Conservation (phyloP, 2,113 vertebrate genomes). For the Vidua macroura region DNA sequence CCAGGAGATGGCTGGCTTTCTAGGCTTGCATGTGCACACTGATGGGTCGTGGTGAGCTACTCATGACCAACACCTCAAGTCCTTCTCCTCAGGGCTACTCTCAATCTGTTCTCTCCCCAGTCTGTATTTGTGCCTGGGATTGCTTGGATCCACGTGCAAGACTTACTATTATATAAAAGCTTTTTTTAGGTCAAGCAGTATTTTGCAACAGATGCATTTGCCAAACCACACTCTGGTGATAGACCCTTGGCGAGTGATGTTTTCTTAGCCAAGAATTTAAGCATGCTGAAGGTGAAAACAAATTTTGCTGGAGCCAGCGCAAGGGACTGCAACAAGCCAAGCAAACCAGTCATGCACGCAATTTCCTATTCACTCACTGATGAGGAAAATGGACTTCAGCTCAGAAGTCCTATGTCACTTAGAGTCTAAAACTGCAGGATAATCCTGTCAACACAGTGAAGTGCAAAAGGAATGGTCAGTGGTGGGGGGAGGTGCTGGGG, state of each 20-base stretch:
- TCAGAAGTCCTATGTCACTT: background rate
- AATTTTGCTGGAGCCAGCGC: background rate
- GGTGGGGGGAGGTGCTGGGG: background rate
- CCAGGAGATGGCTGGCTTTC: background rate
- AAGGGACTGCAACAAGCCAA: background rate
- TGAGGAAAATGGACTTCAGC: background rate
- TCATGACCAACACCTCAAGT: background rate
- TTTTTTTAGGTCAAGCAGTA: background rate
- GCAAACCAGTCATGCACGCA: background rate
- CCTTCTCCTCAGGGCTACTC: background rate
- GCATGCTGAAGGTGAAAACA: conserved; percentile 5
- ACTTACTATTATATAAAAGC: background rate
- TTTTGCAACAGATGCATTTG: background rate
- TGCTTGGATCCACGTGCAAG: background rate
- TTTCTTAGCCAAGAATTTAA: background rate
- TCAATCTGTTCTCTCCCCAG: background rate
- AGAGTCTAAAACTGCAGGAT: background rate
- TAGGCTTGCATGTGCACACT: background rate
- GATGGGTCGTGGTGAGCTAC: background rate
- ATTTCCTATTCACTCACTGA: background rate
- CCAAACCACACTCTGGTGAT: background rate
- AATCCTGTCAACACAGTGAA: background rate
- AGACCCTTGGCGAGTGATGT: background rate
- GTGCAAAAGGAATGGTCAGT: background rate
- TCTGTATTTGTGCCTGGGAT: background rate